Evolutionary conservation across 1,140 invertebrate genomes (phyloP).

Genomic region (Drosophila obscura): DNA sequence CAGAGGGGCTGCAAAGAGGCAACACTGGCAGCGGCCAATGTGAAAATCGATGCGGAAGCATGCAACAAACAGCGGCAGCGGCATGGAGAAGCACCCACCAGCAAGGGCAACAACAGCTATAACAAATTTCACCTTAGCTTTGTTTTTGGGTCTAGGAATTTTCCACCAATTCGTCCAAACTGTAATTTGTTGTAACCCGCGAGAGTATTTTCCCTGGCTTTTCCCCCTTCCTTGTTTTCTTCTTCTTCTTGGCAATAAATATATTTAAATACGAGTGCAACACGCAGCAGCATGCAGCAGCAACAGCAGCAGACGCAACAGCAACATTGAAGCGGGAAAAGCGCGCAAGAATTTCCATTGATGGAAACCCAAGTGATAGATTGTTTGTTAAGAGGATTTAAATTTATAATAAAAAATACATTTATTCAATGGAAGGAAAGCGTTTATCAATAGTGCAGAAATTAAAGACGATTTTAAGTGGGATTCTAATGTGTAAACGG

Average conservation of each 20-base stretch:
- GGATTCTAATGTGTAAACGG: no score
- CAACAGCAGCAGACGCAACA: constrained; percentile 18
- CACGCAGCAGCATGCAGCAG: constrained; percentile 39
- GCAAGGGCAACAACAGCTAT: constrained; percentile 31
- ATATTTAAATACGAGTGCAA: constrained; percentile 61
- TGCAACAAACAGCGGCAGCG: constrained; percentile 58
- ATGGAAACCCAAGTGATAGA: neutral
- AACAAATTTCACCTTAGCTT: constrained; percentile 23
- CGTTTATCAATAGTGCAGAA: no score
- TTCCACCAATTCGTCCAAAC: constrained; percentile 46
- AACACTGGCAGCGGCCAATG: constrained; percentile 49
- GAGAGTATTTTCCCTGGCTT: neutral
- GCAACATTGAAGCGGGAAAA: constrained; percentile 5
- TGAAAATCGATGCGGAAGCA: constrained; percentile 80
- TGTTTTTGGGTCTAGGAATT: constrained; percentile 45
- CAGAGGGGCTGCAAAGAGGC: constrained; percentile 29
- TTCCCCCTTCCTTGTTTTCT: neutral
- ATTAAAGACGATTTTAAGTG: no score
- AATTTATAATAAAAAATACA: no score
- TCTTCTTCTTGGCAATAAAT: constrained; percentile 38
- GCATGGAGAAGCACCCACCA: constrained; percentile 31
- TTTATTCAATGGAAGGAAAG: no score
- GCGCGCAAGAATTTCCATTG: neutral
- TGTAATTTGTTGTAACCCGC: constrained; percentile 31
- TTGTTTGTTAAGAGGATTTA: neutral